Conservation (phyloP, 2,113 vertebrate genomes). For the Lepus timidus region DNA sequence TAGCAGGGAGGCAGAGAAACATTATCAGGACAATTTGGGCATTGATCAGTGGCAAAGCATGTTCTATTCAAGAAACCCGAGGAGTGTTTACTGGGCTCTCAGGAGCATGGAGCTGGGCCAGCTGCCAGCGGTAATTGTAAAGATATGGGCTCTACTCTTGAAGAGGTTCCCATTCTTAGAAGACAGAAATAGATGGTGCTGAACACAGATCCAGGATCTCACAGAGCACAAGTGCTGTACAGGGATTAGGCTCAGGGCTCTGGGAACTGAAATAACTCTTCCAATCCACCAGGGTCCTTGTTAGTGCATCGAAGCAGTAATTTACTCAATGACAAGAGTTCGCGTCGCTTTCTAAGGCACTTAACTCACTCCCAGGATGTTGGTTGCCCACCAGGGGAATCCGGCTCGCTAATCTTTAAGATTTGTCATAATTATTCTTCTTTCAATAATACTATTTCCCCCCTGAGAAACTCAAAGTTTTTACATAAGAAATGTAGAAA, state of each 20-base stretch:
- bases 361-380: constrained; percentile 74
- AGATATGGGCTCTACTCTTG: background rate
- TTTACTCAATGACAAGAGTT: constrained; percentile 74
- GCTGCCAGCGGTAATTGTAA: constrained; percentile 7
- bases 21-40: background rate
- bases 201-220: constrained; percentile 68
- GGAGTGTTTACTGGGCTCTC: background rate
- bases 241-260: constrained; percentile 38
- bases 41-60: background rate
- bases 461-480: constrained; percentile 76
- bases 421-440: constrained; percentile 83
- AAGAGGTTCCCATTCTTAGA: constrained; percentile 60
- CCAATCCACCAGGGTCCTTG: constrained; percentile 75
- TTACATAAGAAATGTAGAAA: constrained; percentile 73
- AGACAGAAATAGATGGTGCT: constrained; percentile 62
- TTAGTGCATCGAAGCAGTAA: constrained; percentile 70
- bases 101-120: constrained; percentile 23
- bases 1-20: background rate
- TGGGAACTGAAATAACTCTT: constrained; percentile 73
- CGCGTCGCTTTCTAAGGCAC: constrained; percentile 64
- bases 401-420: constrained; percentile 77
- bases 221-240: constrained; percentile 48
- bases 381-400: constrained; percentile 72
- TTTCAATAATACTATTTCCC: constrained; percentile 72
- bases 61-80: constrained; percentile 42